Base-by-base conservation (phyloP, 2,888 invertebrate genomes). In the Dicycla oo region DNA sequence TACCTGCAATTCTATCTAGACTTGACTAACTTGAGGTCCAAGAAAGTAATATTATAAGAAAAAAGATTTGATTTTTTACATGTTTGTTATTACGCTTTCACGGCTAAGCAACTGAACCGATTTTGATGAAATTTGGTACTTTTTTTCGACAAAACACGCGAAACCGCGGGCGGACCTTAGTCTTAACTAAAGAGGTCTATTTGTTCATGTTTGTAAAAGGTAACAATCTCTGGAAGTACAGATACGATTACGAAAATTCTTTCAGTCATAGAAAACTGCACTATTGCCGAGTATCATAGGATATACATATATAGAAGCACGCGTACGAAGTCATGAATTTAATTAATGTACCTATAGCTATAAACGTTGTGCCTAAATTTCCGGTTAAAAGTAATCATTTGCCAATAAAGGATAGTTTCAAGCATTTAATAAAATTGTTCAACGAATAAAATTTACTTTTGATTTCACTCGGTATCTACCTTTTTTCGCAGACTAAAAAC, bases 391-490 rank as follows among this genome's bases (percentile, higher is more conserved):
- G n/a, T 11, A 11, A 45, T 26, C 5, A 8, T 40, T 40, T n/a
- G 13, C n/a, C n/a, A 56, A 26, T 13, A 26, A 38, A 47, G 0
- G 13, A 13, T 11, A 7, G 13, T 23, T 34, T 40, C 20, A 23
- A 2, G 47, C 10, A 43, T 64, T 49, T 18, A 65, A 73, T 23
- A 18, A 34, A 74, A 74, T 49, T 34, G n/a, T 7, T 60, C 13
- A 54, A 60, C n/a, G 34, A 47, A 66, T 58, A 13, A 54, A 54
- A 57, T 45, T 62, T 38, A 51, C 77, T 76, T 68, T 62, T 69
- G 49, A 69, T 75, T 77, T 69, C 77, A 62, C 57, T 57, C 5
- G 8, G n/a, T 10, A 4, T 30, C 51, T 30, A 40, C n/a, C 7
- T 43, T 62, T 56, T 74, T 40, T n/a, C 6, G 45, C 6, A 23